Conservation (phyloP, 2,113 vertebrate genomes). For the Neolamprologus sp. region DNA sequence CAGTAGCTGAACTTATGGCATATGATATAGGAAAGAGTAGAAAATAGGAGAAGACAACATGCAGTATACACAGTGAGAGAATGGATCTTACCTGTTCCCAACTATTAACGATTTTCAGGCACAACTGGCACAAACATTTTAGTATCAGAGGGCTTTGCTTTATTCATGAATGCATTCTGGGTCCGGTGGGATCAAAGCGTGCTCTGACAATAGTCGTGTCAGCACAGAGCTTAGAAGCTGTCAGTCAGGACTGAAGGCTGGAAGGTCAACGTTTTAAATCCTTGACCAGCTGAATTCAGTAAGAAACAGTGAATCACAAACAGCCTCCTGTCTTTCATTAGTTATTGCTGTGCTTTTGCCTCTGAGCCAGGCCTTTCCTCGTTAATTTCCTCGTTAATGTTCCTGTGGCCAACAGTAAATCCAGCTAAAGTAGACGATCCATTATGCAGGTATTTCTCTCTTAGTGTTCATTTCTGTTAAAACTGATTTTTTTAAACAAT, state of each 20-base stretch:
- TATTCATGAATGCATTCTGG: neutral
- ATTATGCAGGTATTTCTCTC: neutral
- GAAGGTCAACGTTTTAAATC: slow-evolving; percentile 11
- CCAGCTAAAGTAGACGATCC: rapidly evolving
- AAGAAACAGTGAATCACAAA: neutral
- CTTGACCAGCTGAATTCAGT: neutral
- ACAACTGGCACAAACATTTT: neutral
- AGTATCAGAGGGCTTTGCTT: neutral
- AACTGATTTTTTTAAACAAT: neutral
- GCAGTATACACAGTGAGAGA: neutral
- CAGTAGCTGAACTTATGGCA: neutral
- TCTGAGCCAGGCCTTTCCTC: neutral
- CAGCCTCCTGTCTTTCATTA: neutral
- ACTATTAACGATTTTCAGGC: neutral
- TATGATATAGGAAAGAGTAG: rapidly evolving
- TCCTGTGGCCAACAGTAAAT: neutral
- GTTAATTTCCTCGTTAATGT: neutral
- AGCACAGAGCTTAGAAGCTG: neutral
- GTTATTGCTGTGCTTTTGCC: neutral
- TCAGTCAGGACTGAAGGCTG: neutral
- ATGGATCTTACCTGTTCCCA: neutral
- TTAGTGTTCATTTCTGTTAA: neutral
- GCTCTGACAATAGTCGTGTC: slow-evolving; percentile 18
- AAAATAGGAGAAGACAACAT: neutral
- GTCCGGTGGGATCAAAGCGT: neutral